Evolutionary conservation across 2,113 vertebrate genomes (phyloP), one percentile per base, ranked within the genome.

Genomic region (Catharus fuscescens): DNA sequence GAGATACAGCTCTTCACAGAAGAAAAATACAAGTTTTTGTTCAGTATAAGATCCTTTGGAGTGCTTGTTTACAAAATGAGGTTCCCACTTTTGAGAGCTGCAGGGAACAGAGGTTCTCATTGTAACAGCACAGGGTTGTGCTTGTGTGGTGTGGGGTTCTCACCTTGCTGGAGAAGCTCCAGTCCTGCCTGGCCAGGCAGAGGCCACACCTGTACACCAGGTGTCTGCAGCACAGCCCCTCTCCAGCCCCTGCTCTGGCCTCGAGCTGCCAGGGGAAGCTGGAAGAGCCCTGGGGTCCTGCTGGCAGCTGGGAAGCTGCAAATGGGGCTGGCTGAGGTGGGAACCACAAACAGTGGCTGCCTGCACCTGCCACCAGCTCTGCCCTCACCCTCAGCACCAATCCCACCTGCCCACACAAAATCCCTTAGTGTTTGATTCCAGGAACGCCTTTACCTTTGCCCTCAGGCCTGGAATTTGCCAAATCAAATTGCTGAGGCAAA

Each of bases 1-100:
- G 24, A 25, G 14, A 53, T 48, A 79, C 15, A 47, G 83, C 89
- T 96, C 94, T 97, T 98, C 97, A 97, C 74, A 97, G 97, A 98
- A 97, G 97, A 95, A 97, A 97, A 91, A 69, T 18, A 86, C 47
- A 83, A 61, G 5, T 2, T 40, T 86, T 71, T 88, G 21, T 76
- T 48, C 45, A 47, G 32, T 50, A 25, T 32, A 47, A 66, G 56
- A 21, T 42, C 20, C 21, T 52, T 38, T 5, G 26, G 48, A 45
- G 66, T 53, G 88, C 56, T 60, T 4, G 0, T 28, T 56, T 70
- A 72, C 56, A 92, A 65, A 85, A 65, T 16, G 2, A 11, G 17
- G 32, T 56, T 81, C 16, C n/a, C 12, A 2, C 10, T 24, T 57
- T 9, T 13, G 42, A 42, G 8, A 11, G 64, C 6, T 59, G 76